Conservation (phyloP, 2,797 vertebrate genomes). For the Myripristis murdjan region DNA sequence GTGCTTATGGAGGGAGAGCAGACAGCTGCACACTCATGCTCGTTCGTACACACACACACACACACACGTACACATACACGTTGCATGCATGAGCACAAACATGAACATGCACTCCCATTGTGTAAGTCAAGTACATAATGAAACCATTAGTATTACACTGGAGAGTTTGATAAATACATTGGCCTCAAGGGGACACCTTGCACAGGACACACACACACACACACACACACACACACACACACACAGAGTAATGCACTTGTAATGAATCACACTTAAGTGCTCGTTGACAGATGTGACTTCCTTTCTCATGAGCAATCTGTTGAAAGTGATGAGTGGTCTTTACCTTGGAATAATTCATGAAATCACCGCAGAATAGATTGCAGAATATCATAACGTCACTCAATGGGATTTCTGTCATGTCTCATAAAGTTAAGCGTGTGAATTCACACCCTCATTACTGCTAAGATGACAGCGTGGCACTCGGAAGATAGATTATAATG, state of each 20-base stretch:
- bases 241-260: conserved; percentile 9
- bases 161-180: conserved; percentile 29
- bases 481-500: conserved; percentile 8
- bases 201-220: conserved; percentile 21
- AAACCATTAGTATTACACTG: conserved; percentile 51
- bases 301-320: conserved; percentile 33
- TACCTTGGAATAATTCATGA: conserved; percentile 46
- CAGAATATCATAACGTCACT: conserved; percentile 48
- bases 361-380: conserved; percentile 39
- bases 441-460: conserved; percentile 30
- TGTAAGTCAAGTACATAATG: conserved; percentile 46
- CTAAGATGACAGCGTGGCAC: neutral
- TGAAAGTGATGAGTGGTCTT: conserved; percentile 51
- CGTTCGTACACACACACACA: neutral
- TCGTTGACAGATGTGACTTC: conserved; percentile 42
- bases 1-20: too few relatives aligned
- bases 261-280: conserved; percentile 51
- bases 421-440: conserved; percentile 19
- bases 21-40: neutral
- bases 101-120: conserved; percentile 14
- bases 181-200: conserved; percentile 25
- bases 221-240: neutral
- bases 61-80: neutral
- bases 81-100: conserved; percentile 1
- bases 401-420: conserved; percentile 37